phyloP scores from a whole-genome alignment of 2,113 vertebrate genomes.

The Campylomormyrus tamandua region DNA sequence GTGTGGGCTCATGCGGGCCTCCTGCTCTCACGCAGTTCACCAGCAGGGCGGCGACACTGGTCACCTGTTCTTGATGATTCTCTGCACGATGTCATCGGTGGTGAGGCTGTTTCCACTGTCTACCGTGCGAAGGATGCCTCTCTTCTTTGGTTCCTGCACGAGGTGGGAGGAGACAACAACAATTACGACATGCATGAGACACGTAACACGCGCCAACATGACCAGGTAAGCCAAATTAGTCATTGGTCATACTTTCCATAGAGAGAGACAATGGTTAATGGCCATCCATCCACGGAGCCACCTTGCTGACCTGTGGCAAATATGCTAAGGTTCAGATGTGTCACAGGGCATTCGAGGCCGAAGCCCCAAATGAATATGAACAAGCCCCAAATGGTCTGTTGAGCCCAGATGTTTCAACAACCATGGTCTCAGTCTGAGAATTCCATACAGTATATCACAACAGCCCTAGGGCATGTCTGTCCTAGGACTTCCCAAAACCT shows the following conservation, averaged over 20 bases:
- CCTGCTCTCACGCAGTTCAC: neutral
- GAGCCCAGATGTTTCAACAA: neutral
- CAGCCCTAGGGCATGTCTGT: neutral
- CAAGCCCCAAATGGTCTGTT: neutral
- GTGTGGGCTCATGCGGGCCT: neutral
- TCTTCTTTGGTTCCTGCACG: conserved; percentile 75
- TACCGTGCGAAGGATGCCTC: conserved; percentile 75
- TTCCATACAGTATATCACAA: neutral
- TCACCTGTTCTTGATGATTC: conserved; percentile 97
- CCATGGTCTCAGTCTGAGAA: neutral
- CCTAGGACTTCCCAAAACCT: neutral
- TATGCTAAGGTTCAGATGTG: neutral
- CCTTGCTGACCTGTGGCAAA: neutral
- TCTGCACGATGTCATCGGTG: conserved; percentile 87
- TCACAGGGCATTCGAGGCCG: neutral
- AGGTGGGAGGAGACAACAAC: neutral
- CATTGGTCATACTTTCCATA: neutral
- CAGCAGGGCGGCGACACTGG: neutral
- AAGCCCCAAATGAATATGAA: neutral
- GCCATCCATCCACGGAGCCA: neutral
- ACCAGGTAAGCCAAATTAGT: neutral
- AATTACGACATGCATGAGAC: neutral
- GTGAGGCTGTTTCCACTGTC: conserved; percentile 85
- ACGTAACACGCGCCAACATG: neutral
- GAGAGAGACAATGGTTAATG: neutral